Evolutionary conservation across 1,140 invertebrate species (phyloP), one percentile per base, ranked within the genome.

Genomic region (Diorhabda sublineata): DNA sequence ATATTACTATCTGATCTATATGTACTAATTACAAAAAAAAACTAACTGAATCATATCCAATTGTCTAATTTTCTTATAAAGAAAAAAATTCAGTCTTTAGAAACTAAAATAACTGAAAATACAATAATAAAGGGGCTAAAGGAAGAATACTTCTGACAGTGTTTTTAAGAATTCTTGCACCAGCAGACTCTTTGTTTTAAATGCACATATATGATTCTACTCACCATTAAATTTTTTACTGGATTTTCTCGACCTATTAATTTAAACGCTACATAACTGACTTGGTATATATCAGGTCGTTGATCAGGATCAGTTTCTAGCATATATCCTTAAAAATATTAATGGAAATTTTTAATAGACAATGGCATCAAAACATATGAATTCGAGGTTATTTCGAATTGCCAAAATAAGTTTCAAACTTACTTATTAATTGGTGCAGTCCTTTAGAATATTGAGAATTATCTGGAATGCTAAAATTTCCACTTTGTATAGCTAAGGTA

Each of bases 401-500:
- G 3, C 26, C n/a, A 26, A 26, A 26, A 26, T 26, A 26, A 5
- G 11, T 61, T 69, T 68, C 66, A 71, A 69, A 80, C 79, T 80
- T 79, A 83, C 83, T 78, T 61, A 87, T 87, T 68, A 87, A 76
- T 75, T 85, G 82, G 79, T 86, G 85, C 78, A 87, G 79, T 56
- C 83, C 83, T 73, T 81, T 83, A n/a, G 88, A 90, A 83, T 89
- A 95, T 82, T 85, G 89, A 43, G 91, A 91, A 82, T 85, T 88
- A 82, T 95, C 92, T 61, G 95, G 95, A 83, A 97, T 91, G 66
- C 87, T 88, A 80, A 96, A 95, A 76, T 92, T 91, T 59, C 92
- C 94, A 81, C 90, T 94, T 82, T 97, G 95, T 78, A 98, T 98
- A 59, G 96, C 96, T 71, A 98, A 82, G 9, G 92, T 90, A 79